Conservation (phyloP, 1,140 invertebrate genomes). For the Pseudomyrmex sp. region DNA sequence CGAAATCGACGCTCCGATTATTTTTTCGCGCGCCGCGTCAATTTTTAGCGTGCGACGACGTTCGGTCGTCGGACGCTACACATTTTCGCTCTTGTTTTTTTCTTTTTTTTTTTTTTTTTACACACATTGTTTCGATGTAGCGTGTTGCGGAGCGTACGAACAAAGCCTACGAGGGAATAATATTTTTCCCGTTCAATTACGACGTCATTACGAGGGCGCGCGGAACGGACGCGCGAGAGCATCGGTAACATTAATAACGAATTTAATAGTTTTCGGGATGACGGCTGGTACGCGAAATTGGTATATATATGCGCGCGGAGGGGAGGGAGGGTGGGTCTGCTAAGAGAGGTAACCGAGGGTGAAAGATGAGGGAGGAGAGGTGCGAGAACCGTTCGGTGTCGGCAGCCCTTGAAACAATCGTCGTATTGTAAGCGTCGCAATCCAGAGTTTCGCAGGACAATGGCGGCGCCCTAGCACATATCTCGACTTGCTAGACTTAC, state of each 20-base stretch:
- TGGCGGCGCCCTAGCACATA: constrained; percentile 77
- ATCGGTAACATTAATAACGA: constrained; percentile 79
- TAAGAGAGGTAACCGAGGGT: constrained; percentile 42
- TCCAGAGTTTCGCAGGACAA: constrained; percentile 78
- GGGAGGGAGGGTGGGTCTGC: constrained; percentile 50
- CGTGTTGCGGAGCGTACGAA: constrained; percentile 39
- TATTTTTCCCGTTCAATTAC: constrained; percentile 76
- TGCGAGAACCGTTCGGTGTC: constrained; percentile 70
- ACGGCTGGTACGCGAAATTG: constrained; percentile 55
- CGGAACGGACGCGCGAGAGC: constrained; percentile 30
- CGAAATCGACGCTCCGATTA: constrained; percentile 40
- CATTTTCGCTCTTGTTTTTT: neutral
- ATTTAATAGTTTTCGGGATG: constrained; percentile 81
- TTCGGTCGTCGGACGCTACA: constrained; percentile 19
- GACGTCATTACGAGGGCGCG: constrained; percentile 71
- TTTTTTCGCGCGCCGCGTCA: constrained; percentile 28
- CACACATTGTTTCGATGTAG: too few relatives aligned
- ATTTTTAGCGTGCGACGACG: constrained; percentile 43
- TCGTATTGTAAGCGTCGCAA: constrained; percentile 80
- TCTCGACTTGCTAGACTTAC: constrained; percentile 72
- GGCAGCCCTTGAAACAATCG: constrained; percentile 81
- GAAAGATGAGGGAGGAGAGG: constrained; percentile 67
- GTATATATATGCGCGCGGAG: constrained; percentile 24
- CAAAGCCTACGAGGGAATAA: constrained; percentile 69
- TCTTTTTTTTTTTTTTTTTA: constrained; percentile 20